phyloP scores from a whole-genome alignment of 2,888 invertebrate species.

The Nymphalis c-album region DNA sequence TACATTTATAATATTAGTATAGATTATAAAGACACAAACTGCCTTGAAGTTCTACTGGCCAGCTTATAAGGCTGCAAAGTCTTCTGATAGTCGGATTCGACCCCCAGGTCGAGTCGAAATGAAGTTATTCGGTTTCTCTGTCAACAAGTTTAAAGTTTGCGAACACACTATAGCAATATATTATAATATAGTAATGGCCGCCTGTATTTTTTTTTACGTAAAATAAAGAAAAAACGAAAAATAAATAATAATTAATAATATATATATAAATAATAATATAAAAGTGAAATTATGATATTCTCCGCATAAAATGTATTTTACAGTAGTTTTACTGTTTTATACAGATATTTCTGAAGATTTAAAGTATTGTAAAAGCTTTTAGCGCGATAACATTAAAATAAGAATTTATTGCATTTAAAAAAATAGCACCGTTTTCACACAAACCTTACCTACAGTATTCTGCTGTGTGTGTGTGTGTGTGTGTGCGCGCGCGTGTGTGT shows the following conservation, averaged over 20 bases:
- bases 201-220: not conserved
- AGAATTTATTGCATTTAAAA: not conserved
- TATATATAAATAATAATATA: not conserved
- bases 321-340: not conserved
- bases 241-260: not conserved
- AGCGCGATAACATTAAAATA: not conserved
- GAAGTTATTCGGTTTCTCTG: too few species aligned
- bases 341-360: slow-evolving; percentile 11
- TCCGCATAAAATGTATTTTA: not conserved
- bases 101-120: too few species aligned
- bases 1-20: too few species aligned
- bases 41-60: too few species aligned
- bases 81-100: too few species aligned
- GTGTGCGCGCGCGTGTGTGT: too few species aligned
- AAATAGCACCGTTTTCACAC: not conserved
- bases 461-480: not conserved
- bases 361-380: slow-evolving; percentile 11
- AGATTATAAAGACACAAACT: too few species aligned
- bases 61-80: too few species aligned
- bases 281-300: not conserved
- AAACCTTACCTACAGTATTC: not conserved
- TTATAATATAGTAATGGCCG: too few species aligned
- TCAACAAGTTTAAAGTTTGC: too few species aligned
- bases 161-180: too few species aligned
- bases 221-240: not conserved